Conservation (phyloP, 2,888 invertebrate genomes). For the Meta bourneti region DNA sequence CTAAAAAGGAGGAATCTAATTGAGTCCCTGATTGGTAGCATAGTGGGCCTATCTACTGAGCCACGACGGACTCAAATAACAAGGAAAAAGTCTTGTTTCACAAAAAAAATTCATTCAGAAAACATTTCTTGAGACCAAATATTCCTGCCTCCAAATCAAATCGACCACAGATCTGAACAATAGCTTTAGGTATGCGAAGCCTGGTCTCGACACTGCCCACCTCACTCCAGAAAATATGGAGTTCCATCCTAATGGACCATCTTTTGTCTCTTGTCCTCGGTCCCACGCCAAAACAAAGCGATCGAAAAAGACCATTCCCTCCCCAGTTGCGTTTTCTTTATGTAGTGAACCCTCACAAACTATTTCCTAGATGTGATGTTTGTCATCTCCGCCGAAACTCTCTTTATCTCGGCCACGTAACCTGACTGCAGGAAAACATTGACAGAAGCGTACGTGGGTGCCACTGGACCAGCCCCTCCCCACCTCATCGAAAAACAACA, state of each 20-base stretch:
- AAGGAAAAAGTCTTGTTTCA: neutral
- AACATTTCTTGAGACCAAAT: neutral
- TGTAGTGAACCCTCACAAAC: conserved; percentile 17
- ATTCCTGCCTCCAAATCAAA: neutral
- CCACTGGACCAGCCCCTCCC: neutral
- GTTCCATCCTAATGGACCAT: neutral
- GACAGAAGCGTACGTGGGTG: conserved; percentile 18
- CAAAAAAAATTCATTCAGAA: neutral
- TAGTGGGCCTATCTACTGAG: too few relatives aligned
- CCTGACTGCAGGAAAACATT: conserved; percentile 25
- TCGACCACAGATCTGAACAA: neutral
- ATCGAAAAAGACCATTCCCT: neutral
- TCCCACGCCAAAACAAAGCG: neutral
- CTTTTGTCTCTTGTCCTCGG: too few relatives aligned
- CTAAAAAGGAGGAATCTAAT: too few relatives aligned
- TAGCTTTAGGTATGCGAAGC: neutral
- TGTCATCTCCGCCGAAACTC: conserved; percentile 15
- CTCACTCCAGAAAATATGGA: neutral
- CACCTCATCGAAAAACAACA: conserved; percentile 36
- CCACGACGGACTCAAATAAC: too few relatives aligned
- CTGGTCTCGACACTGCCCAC: neutral
- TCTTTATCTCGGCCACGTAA: conserved; percentile 21
- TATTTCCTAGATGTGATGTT: neutral
- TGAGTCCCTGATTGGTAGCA: too few relatives aligned
- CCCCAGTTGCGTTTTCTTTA: neutral